Conservation (phyloP, 2,113 vertebrate genomes). For the Stictonetta naevosa region DNA sequence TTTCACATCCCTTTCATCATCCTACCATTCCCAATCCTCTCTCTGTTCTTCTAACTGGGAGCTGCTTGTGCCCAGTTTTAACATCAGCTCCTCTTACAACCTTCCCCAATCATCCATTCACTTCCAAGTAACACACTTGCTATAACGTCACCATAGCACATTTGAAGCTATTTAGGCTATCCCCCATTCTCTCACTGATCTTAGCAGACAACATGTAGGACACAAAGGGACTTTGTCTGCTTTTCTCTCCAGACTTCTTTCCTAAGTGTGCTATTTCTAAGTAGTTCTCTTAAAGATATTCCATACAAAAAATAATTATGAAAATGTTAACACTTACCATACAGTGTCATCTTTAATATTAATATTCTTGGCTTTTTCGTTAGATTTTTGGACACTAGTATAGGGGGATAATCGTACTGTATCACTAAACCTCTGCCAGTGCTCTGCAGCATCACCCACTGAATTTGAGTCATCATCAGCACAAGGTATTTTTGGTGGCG, state of each 20-base stretch:
- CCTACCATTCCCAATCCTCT: neutral
- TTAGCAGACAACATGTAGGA: neutral
- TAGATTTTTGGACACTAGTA: neutral
- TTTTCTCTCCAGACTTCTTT: neutral
- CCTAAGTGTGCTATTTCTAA: neutral
- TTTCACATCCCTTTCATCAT: neutral
- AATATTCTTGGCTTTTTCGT: neutral
- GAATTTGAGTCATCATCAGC: neutral
- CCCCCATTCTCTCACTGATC: neutral
- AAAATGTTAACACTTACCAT: conserved; percentile 20
- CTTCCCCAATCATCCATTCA: neutral
- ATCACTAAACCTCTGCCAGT: neutral
- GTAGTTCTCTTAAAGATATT: neutral
- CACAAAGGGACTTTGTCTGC: neutral
- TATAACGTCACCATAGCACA: too few relatives aligned
- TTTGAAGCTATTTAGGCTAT: neutral
- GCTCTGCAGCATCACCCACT: neutral
- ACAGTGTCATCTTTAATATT: rapidly evolving
- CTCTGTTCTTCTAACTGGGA: neutral
- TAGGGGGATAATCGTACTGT: neutral
- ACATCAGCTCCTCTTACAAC: neutral
- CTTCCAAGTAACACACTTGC: neutral
- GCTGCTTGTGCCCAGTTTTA: neutral
- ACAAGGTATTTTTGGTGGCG: conserved; percentile 67
- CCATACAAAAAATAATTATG: neutral